Evolutionary conservation across 2,113 vertebrate genomes (phyloP).

Genomic region (Candoia aspera): DNA sequence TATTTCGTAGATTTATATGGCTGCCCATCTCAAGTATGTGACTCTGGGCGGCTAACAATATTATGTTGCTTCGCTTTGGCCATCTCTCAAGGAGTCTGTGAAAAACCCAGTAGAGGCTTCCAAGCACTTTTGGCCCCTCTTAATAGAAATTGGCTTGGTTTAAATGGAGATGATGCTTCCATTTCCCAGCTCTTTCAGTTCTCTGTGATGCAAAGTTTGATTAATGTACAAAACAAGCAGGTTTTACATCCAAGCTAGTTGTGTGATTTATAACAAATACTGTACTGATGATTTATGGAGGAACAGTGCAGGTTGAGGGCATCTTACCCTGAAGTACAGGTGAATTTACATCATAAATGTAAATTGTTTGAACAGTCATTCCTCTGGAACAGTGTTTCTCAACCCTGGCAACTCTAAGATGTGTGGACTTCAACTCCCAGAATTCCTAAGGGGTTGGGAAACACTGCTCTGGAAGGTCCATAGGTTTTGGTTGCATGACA

Average conservation of each 20-base stretch:
- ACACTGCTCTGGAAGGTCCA: too few species aligned
- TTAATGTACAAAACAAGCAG: conserved; percentile 46
- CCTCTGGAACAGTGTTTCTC: too few species aligned
- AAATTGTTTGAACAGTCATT: background rate
- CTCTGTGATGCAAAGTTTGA: conserved; percentile 17
- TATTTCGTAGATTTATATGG: background rate
- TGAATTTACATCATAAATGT: background rate
- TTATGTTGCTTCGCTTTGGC: background rate
- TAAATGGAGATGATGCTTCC: background rate
- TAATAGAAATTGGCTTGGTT: background rate
- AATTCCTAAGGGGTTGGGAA: too few species aligned
- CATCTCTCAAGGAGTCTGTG: background rate
- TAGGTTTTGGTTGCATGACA: background rate
- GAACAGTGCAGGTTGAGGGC: background rate
- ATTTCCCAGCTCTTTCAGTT: background rate
- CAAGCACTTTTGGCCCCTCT: background rate
- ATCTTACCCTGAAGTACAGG: background rate
- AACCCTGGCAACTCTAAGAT: too few species aligned
- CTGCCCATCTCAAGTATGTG: too few species aligned
- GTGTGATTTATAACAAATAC: conserved; percentile 37
- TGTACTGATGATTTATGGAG: conserved; percentile 33
- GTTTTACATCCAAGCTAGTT: conserved; percentile 46
- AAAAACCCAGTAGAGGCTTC: background rate
- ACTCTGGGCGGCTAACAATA: background rate
- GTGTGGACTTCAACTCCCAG: background rate